These are phyloP conservation scores for Raja brachyura DNA, from an alignment of 2,113 vertebrate species.

Conservation along the genomic window DNA sequence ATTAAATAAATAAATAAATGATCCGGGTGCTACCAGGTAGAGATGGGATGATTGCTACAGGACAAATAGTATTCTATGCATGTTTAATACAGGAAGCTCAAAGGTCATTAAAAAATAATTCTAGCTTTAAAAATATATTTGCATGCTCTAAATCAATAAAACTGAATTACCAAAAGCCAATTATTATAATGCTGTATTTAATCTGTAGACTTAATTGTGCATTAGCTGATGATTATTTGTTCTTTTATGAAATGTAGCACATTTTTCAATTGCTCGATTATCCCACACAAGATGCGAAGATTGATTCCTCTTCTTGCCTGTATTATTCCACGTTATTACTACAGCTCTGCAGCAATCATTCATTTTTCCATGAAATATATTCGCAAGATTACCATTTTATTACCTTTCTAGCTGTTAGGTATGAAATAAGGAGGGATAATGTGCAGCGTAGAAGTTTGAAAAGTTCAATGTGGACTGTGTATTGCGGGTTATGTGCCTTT, in stretches of 20 bases:
- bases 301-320: neutral
- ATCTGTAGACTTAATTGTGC: neutral
- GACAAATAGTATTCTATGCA: neutral
- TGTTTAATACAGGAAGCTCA: neutral
- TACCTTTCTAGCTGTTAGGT: neutral
- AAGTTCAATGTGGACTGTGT: neutral
- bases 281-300: neutral
- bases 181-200: neutral
- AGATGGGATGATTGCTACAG: neutral
- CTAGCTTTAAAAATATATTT: neutral
- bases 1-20: neutral
- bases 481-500: slow-evolving; percentile 19
- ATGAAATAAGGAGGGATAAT: neutral
- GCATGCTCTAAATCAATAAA: neutral
- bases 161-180: neutral
- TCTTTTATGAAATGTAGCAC: neutral
- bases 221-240: neutral
- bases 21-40: neutral
- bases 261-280: neutral
- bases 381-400: neutral
- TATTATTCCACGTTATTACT: neutral
- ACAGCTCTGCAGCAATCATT: neutral
- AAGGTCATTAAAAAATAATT: neutral
- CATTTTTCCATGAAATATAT: neutral
- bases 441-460: neutral